Evolutionary conservation across 2,797 vertebrate genomes (phyloP).

Genomic region (Lagodon rhomboides): DNA sequence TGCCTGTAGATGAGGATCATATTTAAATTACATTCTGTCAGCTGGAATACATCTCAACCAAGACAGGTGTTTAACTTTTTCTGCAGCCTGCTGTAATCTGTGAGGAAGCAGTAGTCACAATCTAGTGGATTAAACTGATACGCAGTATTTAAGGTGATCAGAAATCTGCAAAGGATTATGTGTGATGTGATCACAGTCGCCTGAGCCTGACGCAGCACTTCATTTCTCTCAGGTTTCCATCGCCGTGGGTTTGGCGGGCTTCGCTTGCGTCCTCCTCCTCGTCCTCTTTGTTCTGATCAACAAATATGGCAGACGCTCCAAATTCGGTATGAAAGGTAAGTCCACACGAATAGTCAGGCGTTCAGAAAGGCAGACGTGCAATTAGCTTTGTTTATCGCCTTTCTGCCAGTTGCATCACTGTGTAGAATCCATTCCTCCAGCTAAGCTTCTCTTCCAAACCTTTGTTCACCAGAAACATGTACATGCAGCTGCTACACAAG

Average conservation of each 20-base stretch:
- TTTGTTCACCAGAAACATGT: slow-evolving; percentile 50
- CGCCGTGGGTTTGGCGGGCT: slow-evolving; percentile 95
- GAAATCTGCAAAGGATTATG: slow-evolving; percentile 35
- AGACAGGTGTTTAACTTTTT: slow-evolving; percentile 38
- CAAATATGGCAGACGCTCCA: slow-evolving; percentile 97
- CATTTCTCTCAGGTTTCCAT: slow-evolving; percentile 91
- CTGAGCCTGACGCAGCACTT: slow-evolving; percentile 49
- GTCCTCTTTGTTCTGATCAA: slow-evolving; percentile 99
- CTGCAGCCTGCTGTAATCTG: slow-evolving; percentile 33
- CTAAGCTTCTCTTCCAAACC: slow-evolving; percentile 47
- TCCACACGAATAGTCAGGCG: slow-evolving; percentile 42
- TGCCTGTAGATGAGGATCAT: slow-evolving; percentile 44
- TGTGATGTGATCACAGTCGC: slow-evolving; percentile 16
- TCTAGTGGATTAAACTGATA: slow-evolving; percentile 47
- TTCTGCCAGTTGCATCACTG: slow-evolving; percentile 66
- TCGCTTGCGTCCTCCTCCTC: slow-evolving; percentile 95
- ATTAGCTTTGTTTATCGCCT: slow-evolving; percentile 52
- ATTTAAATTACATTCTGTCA: slow-evolving; percentile 44
- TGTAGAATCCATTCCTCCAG: slow-evolving; percentile 28
- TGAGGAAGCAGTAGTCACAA: slow-evolving; percentile 29
- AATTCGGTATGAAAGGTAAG: slow-evolving; percentile 99
- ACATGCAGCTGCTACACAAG: slow-evolving; percentile 38
- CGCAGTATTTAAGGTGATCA: slow-evolving; percentile 46
- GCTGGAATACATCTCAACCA: slow-evolving; percentile 28
- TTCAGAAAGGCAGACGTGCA: slow-evolving; percentile 26